Conservation (phyloP, 2,888 invertebrate species). For the Microchrysa polita region DNA sequence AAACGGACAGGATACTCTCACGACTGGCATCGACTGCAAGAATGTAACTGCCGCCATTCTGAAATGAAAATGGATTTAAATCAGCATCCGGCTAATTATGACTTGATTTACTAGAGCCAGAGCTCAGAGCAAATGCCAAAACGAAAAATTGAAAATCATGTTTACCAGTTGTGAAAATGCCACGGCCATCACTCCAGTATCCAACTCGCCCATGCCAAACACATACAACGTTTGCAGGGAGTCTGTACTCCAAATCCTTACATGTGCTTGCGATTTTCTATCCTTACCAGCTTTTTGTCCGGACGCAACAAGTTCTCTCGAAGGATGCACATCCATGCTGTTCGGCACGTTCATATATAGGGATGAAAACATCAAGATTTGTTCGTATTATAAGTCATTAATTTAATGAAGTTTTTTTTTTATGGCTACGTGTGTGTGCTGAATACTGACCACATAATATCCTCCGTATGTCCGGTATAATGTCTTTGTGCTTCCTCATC, state of each 20-base stretch:
- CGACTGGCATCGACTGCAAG: constrained; percentile 88
- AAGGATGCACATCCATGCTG: constrained; percentile 90
- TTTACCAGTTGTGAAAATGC: constrained; percentile 87
- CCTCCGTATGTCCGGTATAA: constrained; percentile 91
- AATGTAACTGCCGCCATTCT: constrained; percentile 92
- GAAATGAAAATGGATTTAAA: constrained; percentile 13
- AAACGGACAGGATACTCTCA: constrained; percentile 90
- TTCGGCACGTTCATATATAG: neutral
- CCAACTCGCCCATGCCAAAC: constrained; percentile 91
- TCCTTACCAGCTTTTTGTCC: constrained; percentile 88
- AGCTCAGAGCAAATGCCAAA: neutral
- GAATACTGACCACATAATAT: constrained; percentile 82
- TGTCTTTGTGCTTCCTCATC: constrained; percentile 89
- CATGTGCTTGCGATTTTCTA: constrained; percentile 86
- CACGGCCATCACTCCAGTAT: constrained; percentile 85
- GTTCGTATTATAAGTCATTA: no score
- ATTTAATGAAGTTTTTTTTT: no score
- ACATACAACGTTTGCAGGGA: constrained; percentile 88
- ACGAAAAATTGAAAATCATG: neutral
- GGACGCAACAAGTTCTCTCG: constrained; percentile 86
- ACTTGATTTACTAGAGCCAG: neutral
- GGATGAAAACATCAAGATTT: no score
- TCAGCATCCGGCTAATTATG: neutral
- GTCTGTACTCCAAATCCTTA: constrained; percentile 92
- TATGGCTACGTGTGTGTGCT: no score